Percentiles rank a stretch among this genome's conserved stretches.
Conservation (phyloP, 2,113 vertebrate genomes). For the Tympanuchus pallidicinctus region DNA sequence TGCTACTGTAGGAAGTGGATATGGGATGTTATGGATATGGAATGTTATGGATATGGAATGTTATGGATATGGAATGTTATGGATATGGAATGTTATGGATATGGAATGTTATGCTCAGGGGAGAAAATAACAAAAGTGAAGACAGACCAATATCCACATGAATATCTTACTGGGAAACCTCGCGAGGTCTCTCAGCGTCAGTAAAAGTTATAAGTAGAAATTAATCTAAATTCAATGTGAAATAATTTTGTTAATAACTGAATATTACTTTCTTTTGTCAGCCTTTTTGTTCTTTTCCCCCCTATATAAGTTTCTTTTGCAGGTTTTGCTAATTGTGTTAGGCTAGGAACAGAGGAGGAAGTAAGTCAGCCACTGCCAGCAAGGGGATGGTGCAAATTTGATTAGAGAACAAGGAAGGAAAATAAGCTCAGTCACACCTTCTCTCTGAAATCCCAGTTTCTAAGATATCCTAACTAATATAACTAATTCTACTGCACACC, state of each 20-base stretch:
- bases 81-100: background rate
- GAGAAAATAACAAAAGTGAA: background rate
- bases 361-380: background rate
- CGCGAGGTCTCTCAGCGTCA: background rate
- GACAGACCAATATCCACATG: fast-evolving
- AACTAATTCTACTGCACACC: background rate
- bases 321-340: background rate
- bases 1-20: background rate
- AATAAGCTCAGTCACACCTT: background rate
- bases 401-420: background rate
- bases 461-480: background rate
- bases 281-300: background rate
- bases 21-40: background rate
- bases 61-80: background rate
- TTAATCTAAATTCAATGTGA: background rate
- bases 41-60: background rate
- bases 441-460: background rate
- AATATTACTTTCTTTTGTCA: background rate
- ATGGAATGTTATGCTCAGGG: background rate
- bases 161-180: background rate
- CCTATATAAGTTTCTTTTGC: background rate
- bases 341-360: background rate
- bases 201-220: background rate
- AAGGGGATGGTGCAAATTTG: background rate
- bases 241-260: background rate